Evolutionary conservation across 2,797 vertebrate species (phyloP).

Genomic region (Coregonus suidteri): DNA sequence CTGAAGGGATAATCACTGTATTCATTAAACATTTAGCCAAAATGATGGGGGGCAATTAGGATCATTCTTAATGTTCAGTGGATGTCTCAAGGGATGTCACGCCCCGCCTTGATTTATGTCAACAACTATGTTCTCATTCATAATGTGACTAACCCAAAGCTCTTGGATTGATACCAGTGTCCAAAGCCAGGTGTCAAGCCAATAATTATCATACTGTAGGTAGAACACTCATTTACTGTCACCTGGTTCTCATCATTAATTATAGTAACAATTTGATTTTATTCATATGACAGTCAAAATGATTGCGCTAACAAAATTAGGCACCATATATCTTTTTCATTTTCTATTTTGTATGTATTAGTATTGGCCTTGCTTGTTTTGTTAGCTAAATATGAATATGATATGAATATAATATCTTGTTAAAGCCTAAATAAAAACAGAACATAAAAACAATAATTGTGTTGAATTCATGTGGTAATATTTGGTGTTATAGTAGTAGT

Average conservation of each 20-base stretch:
- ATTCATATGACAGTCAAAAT: not conserved
- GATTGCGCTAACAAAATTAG: not conserved
- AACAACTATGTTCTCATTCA: conserved; percentile 5
- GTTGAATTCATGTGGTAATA: not conserved
- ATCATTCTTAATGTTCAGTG: conserved; percentile 11
- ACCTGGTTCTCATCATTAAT: not conserved
- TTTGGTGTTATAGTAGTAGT: not conserved
- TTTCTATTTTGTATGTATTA: not conserved
- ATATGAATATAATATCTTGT: no score
- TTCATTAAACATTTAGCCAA: conserved; percentile 17
- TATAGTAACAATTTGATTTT: not conserved
- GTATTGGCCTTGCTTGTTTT: no score
- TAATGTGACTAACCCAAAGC: not conserved
- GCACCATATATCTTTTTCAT: not conserved
- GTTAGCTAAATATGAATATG: no score
- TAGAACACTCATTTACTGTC: not conserved
- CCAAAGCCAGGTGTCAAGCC: not conserved
- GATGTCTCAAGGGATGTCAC: not conserved
- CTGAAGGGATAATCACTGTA: conserved; percentile 15
- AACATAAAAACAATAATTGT: not conserved
- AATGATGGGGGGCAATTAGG: conserved; percentile 15
- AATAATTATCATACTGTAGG: no score
- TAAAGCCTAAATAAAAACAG: not conserved
- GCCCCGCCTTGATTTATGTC: not conserved
- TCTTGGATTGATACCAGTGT: not conserved